Evolutionary conservation across 2,888 invertebrate species (phyloP), one percentile per base, ranked within the genome.

Genomic region (Drosophila macrospina): DNA sequence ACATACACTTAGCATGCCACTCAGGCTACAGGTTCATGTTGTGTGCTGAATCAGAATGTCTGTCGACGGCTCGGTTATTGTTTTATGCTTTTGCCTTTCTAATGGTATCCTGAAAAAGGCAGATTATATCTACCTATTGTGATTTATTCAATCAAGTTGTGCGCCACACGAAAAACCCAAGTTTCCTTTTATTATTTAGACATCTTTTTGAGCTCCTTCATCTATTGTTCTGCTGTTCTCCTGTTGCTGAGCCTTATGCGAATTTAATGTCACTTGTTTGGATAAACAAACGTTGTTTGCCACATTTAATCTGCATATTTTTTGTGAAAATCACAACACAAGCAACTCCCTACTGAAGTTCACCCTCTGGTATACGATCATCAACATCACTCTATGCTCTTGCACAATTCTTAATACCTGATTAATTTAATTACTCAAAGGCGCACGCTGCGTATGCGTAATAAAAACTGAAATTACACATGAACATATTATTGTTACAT

Each of bases 241-340:
- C 26, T 56, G 60, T 15, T 47, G 36, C 45, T 54, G 39, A 51
- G 57, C 63, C 69, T 88, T 88, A 84, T 80, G 84, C 60, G 84
- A 88, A 73, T 86, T 84, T 88, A 86, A 84, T 84, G 88, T 78
- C 84, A 65, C 70, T 83, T 72, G 65, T 54, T 67, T 65, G 75
- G 57, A 71, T 80, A 64, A 78, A 45, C 63, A 69, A 80, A 74
- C 61, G 57, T 65, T 67, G 60, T 68, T 68, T 82, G 86, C 83
- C 83, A 80, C 88, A 88, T 86, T 86, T 83, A 88, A 83, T 83
- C 83, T 83, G 86, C 83, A 83, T 88, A 83, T 88, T 86, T 79
- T 87, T 82, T 79, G 76, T 82, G 77, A 74, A 73, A 80, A 73
- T 77, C 50, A 48, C 78, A 56, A 52, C 44, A 62, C 36, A 41